phyloP scores from a whole-genome alignment of 53 echinoderm and acorn worm species.

The Holothuria leucospilota region DNA sequence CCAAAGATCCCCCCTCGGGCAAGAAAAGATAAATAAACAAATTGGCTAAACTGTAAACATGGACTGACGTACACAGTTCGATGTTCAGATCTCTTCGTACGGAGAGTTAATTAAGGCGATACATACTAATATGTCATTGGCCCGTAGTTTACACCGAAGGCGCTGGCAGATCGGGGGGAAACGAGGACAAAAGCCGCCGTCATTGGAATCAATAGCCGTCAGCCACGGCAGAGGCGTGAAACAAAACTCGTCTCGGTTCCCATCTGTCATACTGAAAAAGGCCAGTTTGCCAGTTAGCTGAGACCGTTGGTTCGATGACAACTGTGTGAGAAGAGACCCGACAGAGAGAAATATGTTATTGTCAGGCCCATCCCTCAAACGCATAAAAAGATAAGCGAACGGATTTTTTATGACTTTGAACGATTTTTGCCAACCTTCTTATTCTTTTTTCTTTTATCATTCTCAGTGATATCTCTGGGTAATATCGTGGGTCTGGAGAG shows the following conservation, averaged over 20 bases:
- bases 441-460: too few relatives aligned
- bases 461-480: too few relatives aligned
- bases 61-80: slow-evolving; percentile 19
- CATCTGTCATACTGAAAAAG: slow-evolving; percentile 27
- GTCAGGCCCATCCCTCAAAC: too few relatives aligned
- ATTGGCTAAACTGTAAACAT: slow-evolving; percentile 43
- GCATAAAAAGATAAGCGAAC: too few relatives aligned
- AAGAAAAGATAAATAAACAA: slow-evolving; percentile 39
- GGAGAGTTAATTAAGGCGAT: slow-evolving; percentile 35
- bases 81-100: not conserved
- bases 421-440: too few relatives aligned
- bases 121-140: slow-evolving; percentile 19
- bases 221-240: slow-evolving; percentile 43
- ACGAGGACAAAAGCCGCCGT: slow-evolving; percentile 33
- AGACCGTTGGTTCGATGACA: too few relatives aligned
- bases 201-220: slow-evolving; percentile 37
- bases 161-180: slow-evolving; percentile 37
- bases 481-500: too few relatives aligned
- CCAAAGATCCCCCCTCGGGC: slow-evolving; percentile 20
- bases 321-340: too few relatives aligned
- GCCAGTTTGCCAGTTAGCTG: too few relatives aligned
- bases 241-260: slow-evolving; percentile 23
- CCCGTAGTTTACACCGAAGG: slow-evolving; percentile 45
- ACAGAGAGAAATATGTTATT: too few relatives aligned
- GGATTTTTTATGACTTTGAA: too few relatives aligned